Evolutionary conservation across 2,113 vertebrate genomes (phyloP).

Genomic region (Anhinga anhinga): DNA sequence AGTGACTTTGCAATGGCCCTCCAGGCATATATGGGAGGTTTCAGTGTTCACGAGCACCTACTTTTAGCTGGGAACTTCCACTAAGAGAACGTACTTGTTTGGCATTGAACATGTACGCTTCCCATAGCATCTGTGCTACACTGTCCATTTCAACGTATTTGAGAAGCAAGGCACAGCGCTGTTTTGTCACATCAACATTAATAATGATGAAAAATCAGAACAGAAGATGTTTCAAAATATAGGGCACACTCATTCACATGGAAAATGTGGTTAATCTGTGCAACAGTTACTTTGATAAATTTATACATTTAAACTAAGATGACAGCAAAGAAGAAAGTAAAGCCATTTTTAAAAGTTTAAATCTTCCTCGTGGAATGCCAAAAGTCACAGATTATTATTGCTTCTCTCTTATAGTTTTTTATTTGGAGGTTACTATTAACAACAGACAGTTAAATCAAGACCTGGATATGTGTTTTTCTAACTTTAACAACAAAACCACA

Average conservation of each 20-base stretch:
- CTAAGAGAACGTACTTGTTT: not conserved
- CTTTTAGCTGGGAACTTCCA: not conserved
- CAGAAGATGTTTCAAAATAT: not conserved
- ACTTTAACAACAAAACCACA: not conserved
- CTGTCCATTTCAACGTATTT: accelerated
- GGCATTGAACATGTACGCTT: not conserved
- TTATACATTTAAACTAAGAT: not conserved
- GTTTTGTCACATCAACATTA: not conserved
- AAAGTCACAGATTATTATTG: not conserved
- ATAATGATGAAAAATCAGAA: not conserved
- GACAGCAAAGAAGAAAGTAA: not conserved
- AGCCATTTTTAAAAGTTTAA: not conserved
- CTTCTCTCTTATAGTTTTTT: not conserved
- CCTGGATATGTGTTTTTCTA: not conserved
- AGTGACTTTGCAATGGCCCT: not conserved
- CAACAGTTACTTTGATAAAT: not conserved
- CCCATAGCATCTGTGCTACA: accelerated
- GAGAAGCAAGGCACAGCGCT: not conserved
- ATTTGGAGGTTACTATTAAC: not conserved
- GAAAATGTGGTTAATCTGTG: not conserved
- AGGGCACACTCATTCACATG: not conserved
- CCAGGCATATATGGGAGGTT: not conserved
- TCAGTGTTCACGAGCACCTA: not conserved
- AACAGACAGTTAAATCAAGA: not conserved
- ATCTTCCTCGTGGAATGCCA: not conserved